Evolutionary conservation across 2,797 vertebrate species (phyloP).

Genomic region (Harpagifer antarcticus): DNA sequence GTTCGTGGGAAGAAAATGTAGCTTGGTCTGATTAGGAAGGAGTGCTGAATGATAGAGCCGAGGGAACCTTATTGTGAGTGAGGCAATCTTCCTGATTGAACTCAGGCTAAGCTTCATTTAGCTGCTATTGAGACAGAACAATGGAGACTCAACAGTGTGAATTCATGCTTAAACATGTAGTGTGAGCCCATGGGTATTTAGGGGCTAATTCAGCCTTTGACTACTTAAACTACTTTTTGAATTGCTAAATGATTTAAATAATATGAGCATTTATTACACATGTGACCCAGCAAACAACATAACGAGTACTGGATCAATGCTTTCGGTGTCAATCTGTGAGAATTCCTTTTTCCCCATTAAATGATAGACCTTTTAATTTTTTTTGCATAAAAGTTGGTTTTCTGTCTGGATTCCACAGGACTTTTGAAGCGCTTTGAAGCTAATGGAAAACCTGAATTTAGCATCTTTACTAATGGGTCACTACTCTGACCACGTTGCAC

Average conservation of each 20-base stretch:
- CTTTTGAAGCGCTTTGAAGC: neutral
- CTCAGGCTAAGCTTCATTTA: constrained; percentile 48
- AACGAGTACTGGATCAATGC: neutral
- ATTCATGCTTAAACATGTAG: constrained; percentile 20
- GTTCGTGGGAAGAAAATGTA: constrained; percentile 12
- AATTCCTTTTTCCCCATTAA: too few relatives aligned
- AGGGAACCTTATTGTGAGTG: constrained; percentile 48
- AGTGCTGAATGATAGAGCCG: constrained; percentile 10
- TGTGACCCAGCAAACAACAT: neutral
- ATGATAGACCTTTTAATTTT: too few relatives aligned
- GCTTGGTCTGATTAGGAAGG: constrained; percentile 33
- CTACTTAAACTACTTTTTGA: constrained; percentile 7
- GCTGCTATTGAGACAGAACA: constrained; percentile 53
- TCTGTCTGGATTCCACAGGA: neutral
- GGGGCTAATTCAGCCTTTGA: constrained; percentile 32
- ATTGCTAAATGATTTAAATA: neutral
- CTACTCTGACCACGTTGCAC: constrained; percentile 2
- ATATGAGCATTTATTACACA: neutral
- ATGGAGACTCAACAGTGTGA: constrained; percentile 24
- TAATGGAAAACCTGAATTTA: neutral
- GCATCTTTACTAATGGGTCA: neutral
- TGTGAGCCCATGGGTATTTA: constrained; percentile 8
- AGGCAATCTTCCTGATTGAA: constrained; percentile 53
- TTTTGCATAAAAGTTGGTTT: neutral
- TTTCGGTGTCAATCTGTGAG: too few relatives aligned